These are phyloP conservation scores for Rhodinocichla rosea DNA, from an alignment of 2,113 vertebrate species.

Conservation along the genomic window DNA sequence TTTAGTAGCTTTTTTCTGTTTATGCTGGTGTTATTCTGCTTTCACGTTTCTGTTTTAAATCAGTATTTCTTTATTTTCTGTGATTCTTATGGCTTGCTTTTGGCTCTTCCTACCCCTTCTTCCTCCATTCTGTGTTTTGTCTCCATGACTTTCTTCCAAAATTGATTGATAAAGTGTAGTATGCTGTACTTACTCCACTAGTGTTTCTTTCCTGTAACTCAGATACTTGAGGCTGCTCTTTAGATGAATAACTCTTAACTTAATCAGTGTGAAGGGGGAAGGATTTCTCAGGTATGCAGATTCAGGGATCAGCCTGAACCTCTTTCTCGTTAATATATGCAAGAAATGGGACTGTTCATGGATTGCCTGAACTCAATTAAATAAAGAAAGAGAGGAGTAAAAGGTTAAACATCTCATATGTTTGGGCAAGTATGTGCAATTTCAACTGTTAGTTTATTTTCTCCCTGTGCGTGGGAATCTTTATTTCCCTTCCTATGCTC, in stretches of 20 bases:
- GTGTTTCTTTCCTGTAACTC: neutral
- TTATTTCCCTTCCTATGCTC: neutral
- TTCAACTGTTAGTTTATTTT: neutral
- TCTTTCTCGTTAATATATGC: neutral
- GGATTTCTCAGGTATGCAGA: neutral
- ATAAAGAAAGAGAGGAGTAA: neutral
- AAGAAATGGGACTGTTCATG: neutral
- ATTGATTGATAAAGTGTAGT: neutral
- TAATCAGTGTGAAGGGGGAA: neutral
- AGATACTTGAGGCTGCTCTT: neutral
- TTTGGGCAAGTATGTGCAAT: neutral
- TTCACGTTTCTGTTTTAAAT: neutral
- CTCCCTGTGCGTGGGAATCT: neutral
- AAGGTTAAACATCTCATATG: neutral
- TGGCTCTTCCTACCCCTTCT: neutral
- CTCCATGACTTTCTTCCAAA: neutral
- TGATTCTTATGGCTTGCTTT: neutral
- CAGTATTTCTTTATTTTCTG: neutral
- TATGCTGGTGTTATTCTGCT: neutral
- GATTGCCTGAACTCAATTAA: neutral
- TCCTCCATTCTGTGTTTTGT: neutral
- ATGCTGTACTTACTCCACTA: neutral
- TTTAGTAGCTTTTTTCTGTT: neutral
- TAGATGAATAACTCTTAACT: neutral
- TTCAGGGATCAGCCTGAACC: neutral